These are phyloP conservation scores for Keiferia lycopersicella DNA, from an alignment of 2,888 invertebrate species.

Conservation along the genomic window DNA sequence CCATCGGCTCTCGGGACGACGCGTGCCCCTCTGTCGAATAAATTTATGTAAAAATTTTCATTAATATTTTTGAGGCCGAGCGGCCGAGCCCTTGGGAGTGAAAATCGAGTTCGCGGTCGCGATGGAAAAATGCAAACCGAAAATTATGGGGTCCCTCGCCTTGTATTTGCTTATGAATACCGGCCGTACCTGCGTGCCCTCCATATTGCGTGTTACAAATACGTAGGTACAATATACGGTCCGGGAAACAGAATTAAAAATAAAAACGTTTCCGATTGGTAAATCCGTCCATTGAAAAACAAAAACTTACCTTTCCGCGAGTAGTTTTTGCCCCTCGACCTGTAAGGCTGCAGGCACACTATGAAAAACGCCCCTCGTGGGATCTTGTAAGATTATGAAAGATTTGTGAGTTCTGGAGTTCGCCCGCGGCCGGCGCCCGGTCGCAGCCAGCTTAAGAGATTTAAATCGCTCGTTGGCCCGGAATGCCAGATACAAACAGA, in stretches of 20 bases:
- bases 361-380: slow-evolving; percentile 74
- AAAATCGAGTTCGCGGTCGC: slow-evolving; percentile 79
- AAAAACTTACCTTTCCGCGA: slow-evolving; percentile 30
- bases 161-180: slow-evolving; percentile 81
- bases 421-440: slow-evolving; percentile 58
- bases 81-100: slow-evolving; percentile 79
- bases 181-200: slow-evolving; percentile 60
- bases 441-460: slow-evolving; percentile 77
- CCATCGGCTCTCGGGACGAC: slow-evolving; percentile 66
- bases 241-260: slow-evolving; percentile 69
- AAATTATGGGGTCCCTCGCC: slow-evolving; percentile 79
- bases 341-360: slow-evolving; percentile 55
- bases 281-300: slow-evolving; percentile 48
- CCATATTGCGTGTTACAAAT: slow-evolving; percentile 63
- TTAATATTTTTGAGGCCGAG: slow-evolving; percentile 80
- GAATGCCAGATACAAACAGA: slow-evolving; percentile 79
- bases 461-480: slow-evolving; percentile 78
- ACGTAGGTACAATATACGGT: slow-evolving; percentile 60
- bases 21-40: slow-evolving; percentile 78
- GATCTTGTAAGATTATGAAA: slow-evolving; percentile 78
- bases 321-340: slow-evolving; percentile 49
- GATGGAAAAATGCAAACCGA: slow-evolving; percentile 82
- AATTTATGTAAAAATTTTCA: slow-evolving; percentile 82
- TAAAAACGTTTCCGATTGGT: slow-evolving; percentile 11
- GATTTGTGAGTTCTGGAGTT: slow-evolving; percentile 78